phyloP scores from a whole-genome alignment of 1,140 invertebrate species.

The Nasonia giraulti region DNA sequence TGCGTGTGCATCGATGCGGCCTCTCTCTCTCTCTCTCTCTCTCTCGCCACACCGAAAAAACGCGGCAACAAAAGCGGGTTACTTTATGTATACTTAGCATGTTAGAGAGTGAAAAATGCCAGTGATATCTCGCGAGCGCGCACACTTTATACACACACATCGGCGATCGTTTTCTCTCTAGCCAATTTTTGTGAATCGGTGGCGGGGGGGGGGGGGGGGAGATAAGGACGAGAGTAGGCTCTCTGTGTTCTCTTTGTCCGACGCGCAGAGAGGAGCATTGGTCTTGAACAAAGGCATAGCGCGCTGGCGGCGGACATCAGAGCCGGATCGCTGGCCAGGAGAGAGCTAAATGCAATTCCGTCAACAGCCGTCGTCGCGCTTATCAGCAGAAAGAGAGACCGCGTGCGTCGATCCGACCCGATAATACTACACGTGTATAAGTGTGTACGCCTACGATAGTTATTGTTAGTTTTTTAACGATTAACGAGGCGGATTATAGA shows the following conservation, averaged over 20 bases:
- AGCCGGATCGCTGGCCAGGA: neutral
- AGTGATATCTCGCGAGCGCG: neutral
- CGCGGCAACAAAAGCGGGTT: neutral
- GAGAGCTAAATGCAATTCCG: slow-evolving; percentile 7
- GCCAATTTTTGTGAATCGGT: neutral
- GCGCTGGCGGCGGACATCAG: neutral
- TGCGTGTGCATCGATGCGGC: too few relatives aligned
- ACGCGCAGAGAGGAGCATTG: slow-evolving; percentile 37
- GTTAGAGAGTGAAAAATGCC: too few relatives aligned
- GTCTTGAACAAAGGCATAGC: slow-evolving; percentile 45
- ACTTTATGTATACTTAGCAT: neutral
- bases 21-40: too few relatives aligned
- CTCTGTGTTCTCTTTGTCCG: neutral
- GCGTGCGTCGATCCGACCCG: neutral
- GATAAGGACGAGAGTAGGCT: neutral
- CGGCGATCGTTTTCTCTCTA: neutral
- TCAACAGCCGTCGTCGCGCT: slow-evolving; percentile 29
- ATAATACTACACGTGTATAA: neutral
- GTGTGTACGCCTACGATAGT: too few relatives aligned
- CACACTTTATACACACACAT: neutral
- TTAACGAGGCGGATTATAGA: too few relatives aligned
- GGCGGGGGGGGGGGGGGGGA: slow-evolving; percentile 7
- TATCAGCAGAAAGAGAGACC: neutral
- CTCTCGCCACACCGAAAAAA: too few relatives aligned
- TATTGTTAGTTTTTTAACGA: too few relatives aligned